Base-by-base conservation (phyloP, 2,113 vertebrate species). In the Typhlomys cinereus region DNA sequence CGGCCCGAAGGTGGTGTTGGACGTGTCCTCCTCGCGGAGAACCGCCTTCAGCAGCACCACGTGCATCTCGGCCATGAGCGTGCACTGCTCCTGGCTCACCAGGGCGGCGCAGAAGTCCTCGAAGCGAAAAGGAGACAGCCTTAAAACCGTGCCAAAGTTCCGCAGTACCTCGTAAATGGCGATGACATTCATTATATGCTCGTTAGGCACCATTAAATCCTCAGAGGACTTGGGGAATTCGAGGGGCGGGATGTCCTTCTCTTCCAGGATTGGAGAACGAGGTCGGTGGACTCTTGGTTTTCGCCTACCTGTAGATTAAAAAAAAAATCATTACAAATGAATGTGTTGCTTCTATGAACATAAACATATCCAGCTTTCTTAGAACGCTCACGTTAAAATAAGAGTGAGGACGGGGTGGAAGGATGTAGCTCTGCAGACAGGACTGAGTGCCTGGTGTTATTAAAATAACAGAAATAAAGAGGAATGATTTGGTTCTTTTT, bases 91-190 rank as follows among this genome's bases (percentile, higher is more conserved):
- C 95, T 99, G 99, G 95, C 99, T 99, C 46, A 99, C 98, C 95
- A 99, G 98, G 25, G 99, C 99, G 0, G 99, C 99, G 59, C 99
- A 99, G 93, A 99, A 99, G 98, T 99, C 99, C 98, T 99, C 99
- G 93, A 99, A 99, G 96, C 99, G 99, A 98, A 99, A 99, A 78
- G 99, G 99, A 67, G 99, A 99, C 74, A 99, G 98, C 46, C 99
- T 99, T 85, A 99, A 98, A 94, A 99, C 99, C 7, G 98, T 98
- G 98, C 99, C 98, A 98, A 99, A 99, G 98, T 99, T 99, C 97
- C 99, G 98, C 34, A 99, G 97, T 93, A 99, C 99, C 98, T 99
- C 99, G 64, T 99, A 99, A 97, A 99, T 98, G 95, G 99, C 99
- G 89, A 98, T 98, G 54, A 98, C 98, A 83, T 98, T 99, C 96